Percentiles rank a stretch among this genome's conserved stretches.
Evolutionary conservation across 2,888 invertebrate species (phyloP).

Genomic region (Athripsodes cinereus): DNA sequence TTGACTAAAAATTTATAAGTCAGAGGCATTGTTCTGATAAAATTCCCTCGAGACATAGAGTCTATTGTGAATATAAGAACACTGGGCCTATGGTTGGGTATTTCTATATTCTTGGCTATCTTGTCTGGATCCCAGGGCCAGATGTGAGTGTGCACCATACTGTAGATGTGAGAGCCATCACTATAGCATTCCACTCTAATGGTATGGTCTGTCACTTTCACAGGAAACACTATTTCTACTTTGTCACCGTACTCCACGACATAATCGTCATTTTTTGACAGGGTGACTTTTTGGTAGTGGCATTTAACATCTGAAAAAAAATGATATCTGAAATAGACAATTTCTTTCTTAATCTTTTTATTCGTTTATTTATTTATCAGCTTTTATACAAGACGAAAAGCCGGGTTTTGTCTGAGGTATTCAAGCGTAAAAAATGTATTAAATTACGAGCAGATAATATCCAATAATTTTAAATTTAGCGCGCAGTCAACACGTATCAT

Average conservation of each 20-base stretch:
- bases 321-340: background rate
- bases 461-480: too few relatives aligned
- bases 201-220: constrained; percentile 13
- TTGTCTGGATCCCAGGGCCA: constrained; percentile 1
- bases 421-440: too few relatives aligned
- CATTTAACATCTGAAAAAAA: constrained; percentile 22
- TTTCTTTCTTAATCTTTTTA: too few relatives aligned
- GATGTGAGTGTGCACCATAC: constrained; percentile 25
- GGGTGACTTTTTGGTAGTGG: constrained; percentile 15
- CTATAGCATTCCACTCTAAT: constrained; percentile 20
- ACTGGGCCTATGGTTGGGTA: constrained; percentile 21
- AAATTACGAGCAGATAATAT: too few relatives aligned
- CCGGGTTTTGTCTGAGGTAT: too few relatives aligned
- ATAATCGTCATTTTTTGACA: constrained; percentile 17
- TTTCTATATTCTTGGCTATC: constrained; percentile 13
- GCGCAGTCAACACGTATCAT: too few relatives aligned
- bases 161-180: constrained; percentile 7
- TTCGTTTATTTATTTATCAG: too few relatives aligned
- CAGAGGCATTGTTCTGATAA: constrained; percentile 21
- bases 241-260: constrained; percentile 17
- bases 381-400: too few relatives aligned
- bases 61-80: constrained; percentile 25
- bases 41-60: constrained; percentile 26
- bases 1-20: constrained; percentile 20
- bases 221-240: constrained; percentile 17